Conservation (phyloP, 2,888 invertebrate species). For the Acleris holmiana region DNA sequence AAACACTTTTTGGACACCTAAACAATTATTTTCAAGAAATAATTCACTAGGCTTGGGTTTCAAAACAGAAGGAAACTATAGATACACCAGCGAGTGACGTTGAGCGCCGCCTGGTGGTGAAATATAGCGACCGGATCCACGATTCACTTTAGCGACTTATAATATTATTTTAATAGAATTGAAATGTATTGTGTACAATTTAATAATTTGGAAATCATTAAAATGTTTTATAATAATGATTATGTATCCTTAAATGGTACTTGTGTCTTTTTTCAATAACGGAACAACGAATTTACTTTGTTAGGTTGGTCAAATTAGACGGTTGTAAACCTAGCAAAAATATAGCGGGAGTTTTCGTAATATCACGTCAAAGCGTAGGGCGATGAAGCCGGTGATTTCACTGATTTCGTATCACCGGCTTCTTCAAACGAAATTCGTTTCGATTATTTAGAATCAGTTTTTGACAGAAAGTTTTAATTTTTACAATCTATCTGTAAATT, state of each 20-base stretch:
- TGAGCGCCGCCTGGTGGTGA: conserved; percentile 75
- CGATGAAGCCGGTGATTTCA: conserved; percentile 22
- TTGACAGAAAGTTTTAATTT: too few relatives aligned
- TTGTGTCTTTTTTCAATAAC: not conserved
- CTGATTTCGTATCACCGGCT: too few relatives aligned
- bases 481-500: too few relatives aligned
- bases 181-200: not conserved
- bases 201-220: not conserved
- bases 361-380: conserved; percentile 5
- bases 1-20: conserved; percentile 63
- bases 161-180: not conserved
- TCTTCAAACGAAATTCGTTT: too few relatives aligned
- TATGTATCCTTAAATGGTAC: not conserved
- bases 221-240: not conserved
- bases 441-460: too few relatives aligned
- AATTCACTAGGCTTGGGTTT: conserved; percentile 84
- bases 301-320: conserved; percentile 54
- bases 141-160: conserved; percentile 53
- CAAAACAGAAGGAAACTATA: conserved; percentile 85
- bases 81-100: conserved; percentile 81
- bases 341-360: conserved; percentile 60
- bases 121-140: conserved; percentile 64
- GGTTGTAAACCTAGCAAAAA: conserved; percentile 49
- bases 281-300: conserved; percentile 16
- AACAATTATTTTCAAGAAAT: conserved; percentile 71